Base-by-base conservation (phyloP, 2,797 vertebrate species). In the Gephyroberyx darwinii region DNA sequence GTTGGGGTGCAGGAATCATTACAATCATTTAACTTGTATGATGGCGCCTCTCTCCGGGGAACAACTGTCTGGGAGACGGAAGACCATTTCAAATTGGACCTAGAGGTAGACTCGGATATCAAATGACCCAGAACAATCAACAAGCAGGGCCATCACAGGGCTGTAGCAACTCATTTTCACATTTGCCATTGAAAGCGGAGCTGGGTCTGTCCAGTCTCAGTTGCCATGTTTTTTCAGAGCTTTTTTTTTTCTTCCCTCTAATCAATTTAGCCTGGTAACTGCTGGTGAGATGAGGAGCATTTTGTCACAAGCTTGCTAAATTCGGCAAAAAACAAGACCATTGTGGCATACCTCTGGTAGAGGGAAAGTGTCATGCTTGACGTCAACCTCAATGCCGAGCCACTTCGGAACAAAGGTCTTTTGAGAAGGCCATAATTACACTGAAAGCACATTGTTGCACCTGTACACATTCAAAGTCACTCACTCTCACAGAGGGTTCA, bases 1-100 rank as follows among this genome's bases (percentile, higher is more conserved):
- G 75, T 69, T 62, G 78, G 75, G 69, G 70, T 8, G 59, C 58
- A 75, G 71, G 30, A 80, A 81, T 86, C 80, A 81, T 85, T 75
- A 79, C 75, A 41, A 64, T 87, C 72, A 75, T 85, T 90, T 86
- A 85, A 84, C 85, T 82, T 72, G 45, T 57, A 81, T 43, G 72
- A 79, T 48, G 65, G 51, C 7, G 1, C 19, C 37, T 6, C 33
- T 48, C 68, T 61, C 61, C 0, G 1, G n/a, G 75, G 77, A 80
- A 53, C 37, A 30, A 47, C 75, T 54, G 66, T 74, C 78, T 13
- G 53, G 74, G 67, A 41, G 30, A 73, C n/a, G 63, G 43, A 71
- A 75, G 16, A 72, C 71, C 37, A 63, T 35, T 59, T 70, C 10
- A 62, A 79, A 87, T 54, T 37, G 43, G 63, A 73, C 53, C 50